Evolutionary conservation across 1,140 invertebrate genomes (phyloP), one percentile per base, ranked within the genome.

Genomic region (Ephestia elutella): DNA sequence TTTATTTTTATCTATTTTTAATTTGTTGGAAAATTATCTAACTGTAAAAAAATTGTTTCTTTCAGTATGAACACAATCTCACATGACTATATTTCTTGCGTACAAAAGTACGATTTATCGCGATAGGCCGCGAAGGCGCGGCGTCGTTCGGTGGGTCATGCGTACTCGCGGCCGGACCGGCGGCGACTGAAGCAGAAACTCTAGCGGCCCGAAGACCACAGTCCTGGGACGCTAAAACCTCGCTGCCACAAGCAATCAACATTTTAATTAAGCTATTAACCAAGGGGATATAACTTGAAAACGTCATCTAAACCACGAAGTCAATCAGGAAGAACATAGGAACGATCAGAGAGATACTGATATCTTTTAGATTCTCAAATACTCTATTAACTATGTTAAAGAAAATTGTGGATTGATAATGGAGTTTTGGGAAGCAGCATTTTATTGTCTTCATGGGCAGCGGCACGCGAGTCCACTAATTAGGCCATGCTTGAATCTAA

Each of bases 391-490:
- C n/a, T 49, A 49, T 18, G 8, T 8, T 0, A 9, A 9, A 7
- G 5, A 9, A 54, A n/a, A 13, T 19, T 11, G 25, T 20, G 11
- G 4, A 50, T 9, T 21, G 11, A 44, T 13, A 25, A n/a, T 25
- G 57, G 2, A 44, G n/a, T 44, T 44, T 44, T 44, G n/a, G 15
- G 38, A 35, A 63, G 63, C 66, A 62, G 55, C 59, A 70, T 55
- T 19, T 66, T 70, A 68, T 30, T 17, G 55, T 15, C 1, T 44
- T 44, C 49, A 62, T 49, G 30, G 28, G 48, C 38, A 53, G 17
- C 58, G 61, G 66, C 71, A 70, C 65, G 67, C 59, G 63, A 64
- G 71, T 68, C 60, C 70, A 66, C 71, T 75, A 76, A 76, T 78
- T 78, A 79, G 70, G 65, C 32, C 62, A 57, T 25, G 59, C 17